Evolutionary conservation across 2,113 vertebrate genomes (phyloP), one percentile per base, ranked within the genome.

Genomic region (Lasiurus borealis): DNA sequence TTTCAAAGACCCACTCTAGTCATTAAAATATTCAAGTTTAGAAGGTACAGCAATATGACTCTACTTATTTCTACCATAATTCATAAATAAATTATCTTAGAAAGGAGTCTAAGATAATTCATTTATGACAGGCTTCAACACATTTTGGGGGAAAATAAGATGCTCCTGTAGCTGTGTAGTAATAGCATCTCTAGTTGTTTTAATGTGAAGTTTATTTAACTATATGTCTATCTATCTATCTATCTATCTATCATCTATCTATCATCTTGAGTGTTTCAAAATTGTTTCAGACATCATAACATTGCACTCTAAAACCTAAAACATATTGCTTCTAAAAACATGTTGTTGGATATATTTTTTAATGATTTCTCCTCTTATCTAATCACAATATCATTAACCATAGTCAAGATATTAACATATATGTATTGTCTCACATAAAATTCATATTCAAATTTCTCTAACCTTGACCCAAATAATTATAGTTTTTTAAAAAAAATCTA

Each of bases 361-460:
- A 75, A 85, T 29, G 10, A 31, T 52, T 19, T 66, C 8, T 59
- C 29, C 69, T 40, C 40, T 40, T 59, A 23, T 4, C 59, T 46
- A 92, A 52, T 10, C 69, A 68, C 29, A 52, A 86, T 57, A 27
- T 2, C 27, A 91, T 62, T 64, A 31, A 31, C 15, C 4, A 40
- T 31, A 86, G 5, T 13, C 40, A 90, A n/a, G 44, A 84, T 68
- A 89, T 31, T 57, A 59, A 62, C 4, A 52, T 0, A 54, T 27
- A 50, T 78, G 1, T 50, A 52, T 59, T 73, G 44, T 85, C 19
- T 40, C 88, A 71, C 25, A 50, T 19, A 80, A 2, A 71, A 6
- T 73, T 87, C 1, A 66, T 50, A 75, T 34, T 85, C 59, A 89
- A 59, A 77, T 81, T 94, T 59, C n/a, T 94, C 10, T 84, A 86